phyloP scores from a whole-genome alignment of 2,888 invertebrate species.

The Hypomecis atomaria region DNA sequence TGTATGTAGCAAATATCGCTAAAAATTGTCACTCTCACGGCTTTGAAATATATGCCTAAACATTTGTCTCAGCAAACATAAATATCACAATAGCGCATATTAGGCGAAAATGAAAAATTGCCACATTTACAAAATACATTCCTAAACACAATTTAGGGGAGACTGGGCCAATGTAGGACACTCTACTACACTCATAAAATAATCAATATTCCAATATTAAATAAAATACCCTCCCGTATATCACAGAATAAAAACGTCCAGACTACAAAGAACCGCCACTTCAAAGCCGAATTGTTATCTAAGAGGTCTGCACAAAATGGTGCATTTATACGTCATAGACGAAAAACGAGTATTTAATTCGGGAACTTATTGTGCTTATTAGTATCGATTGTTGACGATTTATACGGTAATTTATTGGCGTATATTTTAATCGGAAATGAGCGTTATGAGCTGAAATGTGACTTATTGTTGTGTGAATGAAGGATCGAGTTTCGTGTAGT shows the following conservation, averaged over 20 bases:
- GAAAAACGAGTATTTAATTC: constrained; percentile 73
- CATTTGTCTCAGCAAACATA: constrained; percentile 3
- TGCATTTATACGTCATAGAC: constrained; percentile 59
- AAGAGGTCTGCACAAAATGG: constrained; percentile 52
- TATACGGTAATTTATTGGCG: constrained; percentile 58
- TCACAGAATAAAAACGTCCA: constrained; percentile 69
- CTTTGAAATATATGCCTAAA: constrained; percentile 2
- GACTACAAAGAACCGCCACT: constrained; percentile 46
- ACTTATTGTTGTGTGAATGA: constrained; percentile 27
- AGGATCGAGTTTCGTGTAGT: background rate
- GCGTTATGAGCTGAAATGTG: constrained; percentile 30
- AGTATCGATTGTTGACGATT: constrained; percentile 64
- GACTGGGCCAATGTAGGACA: constrained; percentile 57
- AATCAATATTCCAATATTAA: constrained; percentile 80
- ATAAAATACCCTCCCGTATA: constrained; percentile 76
- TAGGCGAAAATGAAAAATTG: constrained; percentile 56
- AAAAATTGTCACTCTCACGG: background rate
- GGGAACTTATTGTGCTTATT: constrained; percentile 72
- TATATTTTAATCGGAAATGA: constrained; percentile 42
- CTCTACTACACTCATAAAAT: constrained; percentile 64
- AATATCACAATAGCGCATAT: constrained; percentile 39
- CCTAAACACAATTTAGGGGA: constrained; percentile 65
- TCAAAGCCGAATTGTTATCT: constrained; percentile 39
- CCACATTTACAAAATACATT: constrained; percentile 56
- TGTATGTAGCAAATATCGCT: too few relatives aligned